phyloP scores from a whole-genome alignment of 2,113 vertebrate species.

The Epinephelus fuscoguttatus region DNA sequence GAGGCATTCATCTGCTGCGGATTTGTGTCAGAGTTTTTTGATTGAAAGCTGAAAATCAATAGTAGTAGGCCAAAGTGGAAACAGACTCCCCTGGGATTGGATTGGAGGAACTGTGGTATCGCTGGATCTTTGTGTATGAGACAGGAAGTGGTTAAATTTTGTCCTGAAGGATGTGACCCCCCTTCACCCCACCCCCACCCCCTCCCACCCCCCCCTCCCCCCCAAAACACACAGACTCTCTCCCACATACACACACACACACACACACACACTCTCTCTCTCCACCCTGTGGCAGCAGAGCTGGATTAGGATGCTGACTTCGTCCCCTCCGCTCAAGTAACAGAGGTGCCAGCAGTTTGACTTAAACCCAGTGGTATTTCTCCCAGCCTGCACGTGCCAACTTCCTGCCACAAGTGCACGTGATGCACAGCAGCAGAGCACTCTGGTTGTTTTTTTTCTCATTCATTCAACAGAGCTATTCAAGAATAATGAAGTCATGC shows the following conservation, averaged over 20 bases:
- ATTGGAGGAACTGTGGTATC: conserved; percentile 22
- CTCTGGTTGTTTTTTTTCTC: conserved; percentile 49
- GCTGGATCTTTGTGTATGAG: conserved; percentile 44
- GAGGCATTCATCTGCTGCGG: conserved; percentile 23
- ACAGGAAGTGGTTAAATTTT: conserved; percentile 64
- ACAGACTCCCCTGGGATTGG: conserved; percentile 29
- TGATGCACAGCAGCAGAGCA: conserved; percentile 65
- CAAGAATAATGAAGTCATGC: conserved; percentile 80
- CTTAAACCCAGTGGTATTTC: conserved; percentile 70
- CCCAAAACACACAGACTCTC: neutral
- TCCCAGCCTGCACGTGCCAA: conserved; percentile 65
- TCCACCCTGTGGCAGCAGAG: conserved; percentile 44
- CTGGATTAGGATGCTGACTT: conserved; percentile 59
- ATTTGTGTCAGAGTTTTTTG: conserved; percentile 30
- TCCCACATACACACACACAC: neutral
- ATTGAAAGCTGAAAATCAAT: conserved; percentile 29
- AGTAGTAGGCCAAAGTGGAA: conserved; percentile 34
- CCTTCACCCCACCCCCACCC: conserved; percentile 1
- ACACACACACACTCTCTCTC: conserved; percentile 22
- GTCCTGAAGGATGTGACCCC: conserved; percentile 49
- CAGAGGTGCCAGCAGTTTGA: conserved; percentile 62
- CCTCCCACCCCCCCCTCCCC: neutral
- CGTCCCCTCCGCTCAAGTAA: conserved; percentile 52
- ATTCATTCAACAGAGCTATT: conserved; percentile 77
- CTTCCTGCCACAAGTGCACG: conserved; percentile 77